Percentiles rank a stretch among this genome's conserved stretches.
Conservation (phyloP, 2,888 invertebrate genomes). For the Tortrix viridana region DNA sequence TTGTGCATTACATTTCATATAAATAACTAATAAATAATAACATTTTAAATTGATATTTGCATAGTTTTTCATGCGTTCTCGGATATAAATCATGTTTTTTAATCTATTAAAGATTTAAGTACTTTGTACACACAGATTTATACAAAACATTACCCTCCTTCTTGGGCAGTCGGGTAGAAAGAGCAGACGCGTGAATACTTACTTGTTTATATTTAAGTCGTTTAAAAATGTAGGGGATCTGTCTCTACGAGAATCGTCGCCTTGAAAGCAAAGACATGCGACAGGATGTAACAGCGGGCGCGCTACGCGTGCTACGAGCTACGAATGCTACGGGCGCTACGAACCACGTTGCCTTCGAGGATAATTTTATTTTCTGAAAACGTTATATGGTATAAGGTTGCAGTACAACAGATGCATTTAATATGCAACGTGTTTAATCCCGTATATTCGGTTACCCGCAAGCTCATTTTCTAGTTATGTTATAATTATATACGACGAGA, state of each 20-base stretch:
- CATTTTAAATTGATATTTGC: no score
- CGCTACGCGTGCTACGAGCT: conserved; percentile 45
- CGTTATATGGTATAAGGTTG: neutral
- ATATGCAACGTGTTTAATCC: no score
- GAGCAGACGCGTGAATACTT: conserved; percentile 1
- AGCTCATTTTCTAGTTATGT: neutral
- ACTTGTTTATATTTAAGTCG: conserved; percentile 8
- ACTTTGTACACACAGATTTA: no score
- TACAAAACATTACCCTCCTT: no score
- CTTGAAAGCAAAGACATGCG: conserved; percentile 51
- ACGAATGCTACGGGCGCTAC: conserved; percentile 37
- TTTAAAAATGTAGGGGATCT: conserved; percentile 40
- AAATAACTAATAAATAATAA: neutral
- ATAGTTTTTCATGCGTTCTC: no score
- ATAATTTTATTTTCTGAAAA: conserved; percentile 4
- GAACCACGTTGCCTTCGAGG: conserved; percentile 26
- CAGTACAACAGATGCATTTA: no score
- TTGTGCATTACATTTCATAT: conserved; percentile 1
- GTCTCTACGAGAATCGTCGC: conserved; percentile 47
- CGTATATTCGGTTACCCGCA: no score
- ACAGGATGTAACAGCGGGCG: conserved; percentile 72
- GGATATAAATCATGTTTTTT: no score
- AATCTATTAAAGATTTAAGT: no score
- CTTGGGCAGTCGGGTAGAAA: no score
- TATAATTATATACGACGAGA: neutral